Evolutionary conservation across 2,888 invertebrate species (phyloP).

Genomic region (Acronicta alni): DNA sequence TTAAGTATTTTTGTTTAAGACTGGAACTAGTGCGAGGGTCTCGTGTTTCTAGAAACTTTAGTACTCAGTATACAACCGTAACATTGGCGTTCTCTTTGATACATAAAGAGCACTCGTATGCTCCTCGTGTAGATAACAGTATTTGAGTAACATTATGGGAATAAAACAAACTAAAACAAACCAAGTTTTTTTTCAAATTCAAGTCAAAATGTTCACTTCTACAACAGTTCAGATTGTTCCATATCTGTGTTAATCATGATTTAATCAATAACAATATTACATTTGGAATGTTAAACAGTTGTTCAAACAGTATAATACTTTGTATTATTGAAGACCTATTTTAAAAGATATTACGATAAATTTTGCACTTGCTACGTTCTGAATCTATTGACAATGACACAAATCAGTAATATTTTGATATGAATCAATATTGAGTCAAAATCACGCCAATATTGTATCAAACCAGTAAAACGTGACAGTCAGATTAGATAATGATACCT

Average conservation of each 20-base stretch:
- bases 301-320: constrained; percentile 20
- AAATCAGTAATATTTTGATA: constrained; percentile 16
- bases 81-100: no score
- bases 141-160: no score
- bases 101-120: no score
- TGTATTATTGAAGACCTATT: not conserved
- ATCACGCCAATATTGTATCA: constrained; percentile 18
- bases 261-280: not conserved
- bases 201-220: no score
- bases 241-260: no score
- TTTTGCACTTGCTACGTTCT: constrained; percentile 10
- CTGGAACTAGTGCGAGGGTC: not conserved
- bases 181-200: no score
- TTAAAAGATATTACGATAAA: constrained; percentile 8
- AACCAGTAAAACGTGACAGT: not conserved
- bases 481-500: constrained; percentile 18
- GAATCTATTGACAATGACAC: constrained; percentile 11
- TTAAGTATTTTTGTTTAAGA: not conserved
- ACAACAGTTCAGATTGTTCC: no score
- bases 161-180: no score
- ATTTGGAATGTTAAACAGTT: constrained; percentile 18
- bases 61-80: no score
- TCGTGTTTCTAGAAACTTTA: no score
- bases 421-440: constrained; percentile 9
- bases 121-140: no score